These are phyloP conservation scores for Yponomeuta cagnagella DNA, from an alignment of 2,888 invertebrate genomes.

Conservation along the genomic window DNA sequence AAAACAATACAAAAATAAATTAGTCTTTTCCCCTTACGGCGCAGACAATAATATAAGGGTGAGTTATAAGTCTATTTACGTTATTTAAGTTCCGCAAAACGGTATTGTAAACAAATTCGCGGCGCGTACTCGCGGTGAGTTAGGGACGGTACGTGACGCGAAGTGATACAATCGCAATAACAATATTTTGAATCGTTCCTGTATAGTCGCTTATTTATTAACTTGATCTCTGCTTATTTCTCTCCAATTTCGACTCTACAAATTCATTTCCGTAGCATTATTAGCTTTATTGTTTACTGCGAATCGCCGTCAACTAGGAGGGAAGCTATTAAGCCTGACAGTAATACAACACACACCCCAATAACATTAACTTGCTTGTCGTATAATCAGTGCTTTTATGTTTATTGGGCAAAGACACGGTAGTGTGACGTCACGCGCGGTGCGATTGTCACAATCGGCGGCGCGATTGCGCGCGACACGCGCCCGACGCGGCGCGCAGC, in stretches of 20 bases:
- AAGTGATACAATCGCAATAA: not conserved
- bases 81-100: not conserved
- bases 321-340: not conserved
- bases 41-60: not conserved
- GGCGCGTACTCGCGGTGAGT: not conserved
- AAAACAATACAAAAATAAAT: conserved; percentile 1
- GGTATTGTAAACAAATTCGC: conserved; percentile 1
- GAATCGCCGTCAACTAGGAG: not conserved
- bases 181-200: not conserved
- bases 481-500: too few species aligned
- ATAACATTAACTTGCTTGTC: conserved; percentile 1
- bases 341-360: not conserved
- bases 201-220: not conserved
- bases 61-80: not conserved
- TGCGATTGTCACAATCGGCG: not conserved
- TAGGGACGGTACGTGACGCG: not conserved
- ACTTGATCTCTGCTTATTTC: not conserved
- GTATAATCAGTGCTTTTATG: conserved; percentile 1
- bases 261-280: not conserved
- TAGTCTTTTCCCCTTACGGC: not conserved
- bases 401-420: not conserved
- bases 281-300: not conserved
- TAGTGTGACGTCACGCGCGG: not conserved
- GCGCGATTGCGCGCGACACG: not conserved
- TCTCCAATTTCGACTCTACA: not conserved